phyloP scores from a whole-genome alignment of 2,113 vertebrate genomes.

The Oryctolagus cuniculus region mOryCun1.1 NC_091448.1:9715001-9715500 shows the following conservation, averaged over 20 bases:
- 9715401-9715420: neutral
- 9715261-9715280: neutral
- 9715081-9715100: neutral
- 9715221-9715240: neutral
- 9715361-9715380: neutral
- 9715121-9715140: neutral
- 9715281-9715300: neutral
- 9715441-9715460: neutral
- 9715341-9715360: too few relatives aligned
- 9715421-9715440: neutral
- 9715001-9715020: neutral
- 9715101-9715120: neutral
- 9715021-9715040: neutral
- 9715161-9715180: neutral
- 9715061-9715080: neutral
- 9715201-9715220: neutral
- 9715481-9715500: too few relatives aligned
- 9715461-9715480: neutral
- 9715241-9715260: neutral
- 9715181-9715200: neutral
- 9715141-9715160: neutral
- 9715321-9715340: neutral
- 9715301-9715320: neutral
- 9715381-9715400: neutral
- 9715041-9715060: neutral